A percentile compares a stretch with the other conserved stretches of the same genome.
Conservation (phyloP, 2,888 invertebrate genomes). For the Eupithecia subumbrata region DNA sequence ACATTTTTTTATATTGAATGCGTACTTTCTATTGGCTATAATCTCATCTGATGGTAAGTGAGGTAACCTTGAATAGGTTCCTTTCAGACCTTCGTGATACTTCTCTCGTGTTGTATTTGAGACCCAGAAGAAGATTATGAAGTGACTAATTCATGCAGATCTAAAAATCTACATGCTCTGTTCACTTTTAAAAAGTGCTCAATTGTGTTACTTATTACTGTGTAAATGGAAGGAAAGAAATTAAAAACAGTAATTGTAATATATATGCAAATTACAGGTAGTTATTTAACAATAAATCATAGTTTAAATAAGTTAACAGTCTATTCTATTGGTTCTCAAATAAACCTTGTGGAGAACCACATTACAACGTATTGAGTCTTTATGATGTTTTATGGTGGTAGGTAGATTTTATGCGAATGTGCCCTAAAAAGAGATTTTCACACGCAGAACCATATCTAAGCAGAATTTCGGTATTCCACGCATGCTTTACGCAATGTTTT, state of each 20-base stretch:
- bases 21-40: too few relatives aligned
- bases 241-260: background rate
- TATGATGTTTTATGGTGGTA: background rate
- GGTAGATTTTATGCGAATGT: slow-evolving; percentile 1
- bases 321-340: too few relatives aligned
- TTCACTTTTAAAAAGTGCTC: background rate
- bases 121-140: too few relatives aligned
- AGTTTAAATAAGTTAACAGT: too few relatives aligned
- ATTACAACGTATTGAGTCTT: background rate
- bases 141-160: background rate
- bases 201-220: background rate
- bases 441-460: slow-evolving; percentile 18
- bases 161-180: background rate
- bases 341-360: too few relatives aligned
- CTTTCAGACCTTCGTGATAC: too few relatives aligned
- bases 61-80: too few relatives aligned
- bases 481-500: slow-evolving; percentile 29
- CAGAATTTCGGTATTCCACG: slow-evolving; percentile 17
- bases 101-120: too few relatives aligned
- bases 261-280: too few relatives aligned
- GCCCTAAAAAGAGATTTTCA: slow-evolving; percentile 15
- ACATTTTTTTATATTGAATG: background rate
- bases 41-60: too few relatives aligned
- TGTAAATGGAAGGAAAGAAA: background rate
- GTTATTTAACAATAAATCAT: too few relatives aligned